Conservation (phyloP, 2,113 vertebrate genomes). For the Nestor notabilis region DNA sequence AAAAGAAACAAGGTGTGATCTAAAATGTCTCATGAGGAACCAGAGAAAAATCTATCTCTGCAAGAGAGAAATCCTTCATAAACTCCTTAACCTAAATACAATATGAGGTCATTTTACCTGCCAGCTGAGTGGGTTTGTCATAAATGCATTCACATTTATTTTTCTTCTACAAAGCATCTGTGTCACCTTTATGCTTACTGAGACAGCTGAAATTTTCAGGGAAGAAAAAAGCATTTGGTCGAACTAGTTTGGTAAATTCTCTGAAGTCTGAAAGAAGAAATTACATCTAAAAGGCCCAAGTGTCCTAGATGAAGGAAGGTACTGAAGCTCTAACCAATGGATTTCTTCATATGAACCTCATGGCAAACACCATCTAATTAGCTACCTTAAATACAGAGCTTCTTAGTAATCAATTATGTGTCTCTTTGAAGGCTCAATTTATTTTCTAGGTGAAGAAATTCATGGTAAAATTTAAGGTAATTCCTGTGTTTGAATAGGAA, state of each 20-base stretch:
- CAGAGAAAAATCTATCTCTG: neutral
- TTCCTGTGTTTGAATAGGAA: neutral
- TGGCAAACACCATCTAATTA: neutral
- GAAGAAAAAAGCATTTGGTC: slow-evolving; percentile 1
- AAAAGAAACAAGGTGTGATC: neutral
- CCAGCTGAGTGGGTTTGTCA: slow-evolving; percentile 11
- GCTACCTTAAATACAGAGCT: neutral
- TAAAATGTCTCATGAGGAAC: slow-evolving; percentile 10
- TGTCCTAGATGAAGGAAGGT: neutral
- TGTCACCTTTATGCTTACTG: slow-evolving; percentile 5
- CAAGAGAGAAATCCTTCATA: slow-evolving; percentile 27
- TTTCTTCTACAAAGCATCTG: neutral
- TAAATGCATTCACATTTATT: neutral
- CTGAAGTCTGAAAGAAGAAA: neutral
- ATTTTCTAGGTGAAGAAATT: neutral
- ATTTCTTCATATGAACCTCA: neutral
- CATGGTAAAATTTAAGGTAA: neutral
- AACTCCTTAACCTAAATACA: slow-evolving; percentile 56
- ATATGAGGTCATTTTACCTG: neutral
- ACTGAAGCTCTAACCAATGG: neutral
- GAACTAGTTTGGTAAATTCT: neutral
- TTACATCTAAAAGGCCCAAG: neutral
- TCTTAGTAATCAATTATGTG: neutral
- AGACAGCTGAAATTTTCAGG: neutral
- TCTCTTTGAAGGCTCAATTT: neutral